Evolutionary conservation across 2,113 vertebrate genomes (phyloP).

Genomic region (Urocitellus parryii): DNA sequence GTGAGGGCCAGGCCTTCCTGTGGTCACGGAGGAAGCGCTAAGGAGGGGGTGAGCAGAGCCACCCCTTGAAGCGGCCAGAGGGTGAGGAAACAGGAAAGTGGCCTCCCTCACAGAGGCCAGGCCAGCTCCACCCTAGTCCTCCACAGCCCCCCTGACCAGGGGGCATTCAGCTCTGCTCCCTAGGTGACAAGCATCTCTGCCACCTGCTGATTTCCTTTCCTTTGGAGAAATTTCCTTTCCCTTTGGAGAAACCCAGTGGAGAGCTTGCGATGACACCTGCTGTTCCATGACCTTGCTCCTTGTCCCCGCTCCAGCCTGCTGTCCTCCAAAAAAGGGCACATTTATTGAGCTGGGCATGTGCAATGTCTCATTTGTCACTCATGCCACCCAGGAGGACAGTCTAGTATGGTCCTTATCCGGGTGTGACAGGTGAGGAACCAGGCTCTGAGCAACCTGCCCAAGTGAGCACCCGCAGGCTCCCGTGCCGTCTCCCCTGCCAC

Average conservation of each 20-base stretch:
- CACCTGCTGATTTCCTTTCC: no score
- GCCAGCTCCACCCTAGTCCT: not conserved
- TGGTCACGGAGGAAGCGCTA: constrained; percentile 42
- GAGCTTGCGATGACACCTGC: accelerated
- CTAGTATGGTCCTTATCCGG: not conserved
- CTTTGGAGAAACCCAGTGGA: no score
- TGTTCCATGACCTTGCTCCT: no score
- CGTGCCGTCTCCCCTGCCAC: not conserved
- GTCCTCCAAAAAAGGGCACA: not conserved
- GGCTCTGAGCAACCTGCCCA: not conserved
- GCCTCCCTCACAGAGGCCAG: not conserved
- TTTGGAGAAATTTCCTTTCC: no score
- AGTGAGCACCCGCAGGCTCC: accelerated
- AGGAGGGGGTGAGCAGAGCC: not conserved
- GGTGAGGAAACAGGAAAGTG: not conserved
- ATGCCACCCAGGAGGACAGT: not conserved
- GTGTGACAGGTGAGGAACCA: not conserved
- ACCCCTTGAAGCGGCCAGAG: not conserved
- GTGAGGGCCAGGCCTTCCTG: constrained; percentile 57
- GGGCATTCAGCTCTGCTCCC: not conserved
- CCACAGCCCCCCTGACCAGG: accelerated
- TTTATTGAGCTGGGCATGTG: not conserved
- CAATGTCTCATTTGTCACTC: not conserved
- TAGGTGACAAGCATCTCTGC: accelerated
- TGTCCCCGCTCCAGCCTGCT: not conserved